Conservation (phyloP, 1,140 invertebrate species). For the Thaumatotibia leucotreta region DNA sequence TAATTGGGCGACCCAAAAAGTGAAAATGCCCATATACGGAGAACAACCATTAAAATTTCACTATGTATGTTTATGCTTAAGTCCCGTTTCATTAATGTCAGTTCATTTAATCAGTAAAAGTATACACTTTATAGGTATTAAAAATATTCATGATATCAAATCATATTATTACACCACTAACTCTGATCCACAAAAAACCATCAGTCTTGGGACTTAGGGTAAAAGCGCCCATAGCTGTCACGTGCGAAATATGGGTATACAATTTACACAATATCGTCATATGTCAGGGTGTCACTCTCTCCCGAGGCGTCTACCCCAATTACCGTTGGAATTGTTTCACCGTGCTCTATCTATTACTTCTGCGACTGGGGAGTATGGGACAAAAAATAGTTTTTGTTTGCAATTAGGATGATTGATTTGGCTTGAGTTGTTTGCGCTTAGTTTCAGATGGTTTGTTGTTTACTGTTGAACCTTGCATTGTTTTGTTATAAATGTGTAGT, state of each 20-base stretch:
- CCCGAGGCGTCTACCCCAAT: constrained; percentile 62
- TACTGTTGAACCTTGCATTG: too few relatives aligned
- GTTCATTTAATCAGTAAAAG: too few relatives aligned
- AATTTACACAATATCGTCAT: constrained; percentile 70
- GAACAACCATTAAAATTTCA: too few relatives aligned
- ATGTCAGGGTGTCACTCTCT: constrained; percentile 53
- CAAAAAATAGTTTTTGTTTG: constrained; percentile 48
- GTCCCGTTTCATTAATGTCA: too few relatives aligned
- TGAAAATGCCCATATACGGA: too few relatives aligned
- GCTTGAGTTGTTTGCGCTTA: constrained; percentile 3
- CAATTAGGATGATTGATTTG: constrained; percentile 60
- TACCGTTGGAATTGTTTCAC: constrained; percentile 66
- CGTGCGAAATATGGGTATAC: constrained; percentile 51
- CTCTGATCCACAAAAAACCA: background rate
- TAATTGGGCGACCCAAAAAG: too few relatives aligned
- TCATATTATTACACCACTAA: background rate
- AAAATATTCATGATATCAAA: too few relatives aligned
- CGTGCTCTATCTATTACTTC: constrained; percentile 61
- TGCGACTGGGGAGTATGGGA: constrained; percentile 46
- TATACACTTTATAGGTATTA: too few relatives aligned
- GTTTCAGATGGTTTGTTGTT: too few relatives aligned
- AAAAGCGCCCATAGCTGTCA: constrained; percentile 27
- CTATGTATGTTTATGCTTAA: too few relatives aligned
- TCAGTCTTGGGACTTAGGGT: constrained; percentile 16
- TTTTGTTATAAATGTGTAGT: too few relatives aligned